Base-by-base conservation (phyloP, 1,140 invertebrate genomes). In the Brachionus plicatilis region DNA sequence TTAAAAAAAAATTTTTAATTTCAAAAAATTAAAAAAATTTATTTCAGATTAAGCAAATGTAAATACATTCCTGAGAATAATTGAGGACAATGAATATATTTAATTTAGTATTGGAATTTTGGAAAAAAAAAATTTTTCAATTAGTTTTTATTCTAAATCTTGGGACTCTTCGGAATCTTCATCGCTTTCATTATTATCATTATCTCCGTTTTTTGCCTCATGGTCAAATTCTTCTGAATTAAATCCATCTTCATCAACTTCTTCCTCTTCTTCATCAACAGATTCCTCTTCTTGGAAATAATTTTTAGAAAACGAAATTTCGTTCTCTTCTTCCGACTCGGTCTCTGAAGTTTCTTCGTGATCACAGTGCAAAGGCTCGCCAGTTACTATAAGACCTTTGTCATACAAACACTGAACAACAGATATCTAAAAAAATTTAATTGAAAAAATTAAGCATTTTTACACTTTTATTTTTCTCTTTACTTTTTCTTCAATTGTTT, bases 321-420 rank as follows among this genome's bases (percentile, higher is more conserved):
- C 82, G 8, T 29, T 33, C 53, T 83, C 82, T n/a, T 83, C 82
- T 47, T 83, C 82, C 1, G 29, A 41, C 9, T 83, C 68, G 5
- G 43, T 47, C n/a, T 70, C 82, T 45, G n/a, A 14, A 27, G 20
- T 29, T 27, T 84, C 56, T 47, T 84, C 65, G 14, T 45, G 37
- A 24, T 65, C 53, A 47, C 86, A 80, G 14, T 88, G 89, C 37
- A 93, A 88, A 3, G 92, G 92, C 83, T 90, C 85, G 47, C 92
- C 90, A 8, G 92, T 92, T 85, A 93, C 90, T 2, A 94, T 85
- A 4, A 94, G 87, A 17, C 92, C 92, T 86, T 91, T 92, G 86
- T 94, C 93, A 92, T 93, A 94, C 60, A 94, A 88, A 85, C 92
- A 92, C 41, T 90, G 91, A 2, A 91, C 92, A 24, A 92, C 78